Evolutionary conservation across 1,140 invertebrate genomes (phyloP), one percentile per base, ranked within the genome.

Genomic region (Drosophila erecta): DNA sequence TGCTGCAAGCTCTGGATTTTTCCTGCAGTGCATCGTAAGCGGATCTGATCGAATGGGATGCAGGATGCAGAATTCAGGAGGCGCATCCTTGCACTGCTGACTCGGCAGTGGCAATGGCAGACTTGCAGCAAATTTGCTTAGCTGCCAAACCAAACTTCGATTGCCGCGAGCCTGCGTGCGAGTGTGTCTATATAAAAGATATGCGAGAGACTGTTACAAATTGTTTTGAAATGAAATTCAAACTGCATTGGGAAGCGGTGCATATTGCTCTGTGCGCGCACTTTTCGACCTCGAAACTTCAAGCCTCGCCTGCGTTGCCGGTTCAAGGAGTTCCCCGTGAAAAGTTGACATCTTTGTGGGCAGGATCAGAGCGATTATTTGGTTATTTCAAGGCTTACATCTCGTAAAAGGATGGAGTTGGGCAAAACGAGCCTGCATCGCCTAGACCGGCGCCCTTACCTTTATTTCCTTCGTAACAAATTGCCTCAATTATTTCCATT

Each of bases 221-320:
- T 87, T 87, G 84, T 87, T 89, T 89, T 87, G 67, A 89, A 87
- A 84, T 80, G 79, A 87, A 84, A 84, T 87, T 89, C 79, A 84
- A 84, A 65, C 73, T 59, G 51, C 61, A 64, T 38, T 33, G 33
- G 47, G 50, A 49, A 51, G 38, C 53, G 47, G 2, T 43, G 51
- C 59, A 47, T 61, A 64, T 64, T 60, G 71, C 60, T 64, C 54
- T 47, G 51, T 47, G 66, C 53, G 55, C 30, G 15, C 10, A n/a
- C 33, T 38, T 3, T 12, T 1, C 59, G 58, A 66, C 62, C 62
- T 49, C 58, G 64, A 27, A 40, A 43, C 59, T 64, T 65, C n/a
- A 33, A 24, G 35, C 10, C 15, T 17, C n/a, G 5, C 8, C 17
- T 12, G 17, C 12, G 11, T 41, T 40, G 14, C 11, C n/a, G 24